phyloP scores from a whole-genome alignment of 2,888 invertebrate species.

The Metellina segmentata region DNA sequence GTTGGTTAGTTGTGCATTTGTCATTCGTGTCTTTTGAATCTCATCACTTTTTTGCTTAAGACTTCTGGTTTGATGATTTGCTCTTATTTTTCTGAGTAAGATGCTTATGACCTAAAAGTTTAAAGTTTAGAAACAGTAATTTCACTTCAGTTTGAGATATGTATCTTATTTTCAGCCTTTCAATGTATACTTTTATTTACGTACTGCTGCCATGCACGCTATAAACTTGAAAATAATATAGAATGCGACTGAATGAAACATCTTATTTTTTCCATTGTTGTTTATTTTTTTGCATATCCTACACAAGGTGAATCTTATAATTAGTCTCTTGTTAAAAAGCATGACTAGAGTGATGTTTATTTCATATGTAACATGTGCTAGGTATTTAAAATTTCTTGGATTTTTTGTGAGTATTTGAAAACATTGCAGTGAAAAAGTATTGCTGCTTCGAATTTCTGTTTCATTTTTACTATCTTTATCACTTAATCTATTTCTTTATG shows the following conservation, averaged over 20 bases:
- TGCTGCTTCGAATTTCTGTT: neutral
- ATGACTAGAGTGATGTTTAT: too few relatives aligned
- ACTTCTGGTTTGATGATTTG: neutral
- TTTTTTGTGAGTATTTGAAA: neutral
- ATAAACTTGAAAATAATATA: too few relatives aligned
- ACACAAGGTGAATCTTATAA: neutral
- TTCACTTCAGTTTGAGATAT: too few relatives aligned
- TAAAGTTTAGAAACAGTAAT: too few relatives aligned
- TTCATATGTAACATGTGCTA: too few relatives aligned
- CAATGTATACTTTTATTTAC: too few relatives aligned
- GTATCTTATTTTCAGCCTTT: neutral
- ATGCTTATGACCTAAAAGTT: too few relatives aligned
- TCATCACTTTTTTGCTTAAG: neutral
- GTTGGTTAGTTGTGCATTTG: constrained; percentile 81
- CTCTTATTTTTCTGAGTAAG: neutral
- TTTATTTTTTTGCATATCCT: neutral
- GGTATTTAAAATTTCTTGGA: too few relatives aligned
- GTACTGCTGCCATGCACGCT: neutral
- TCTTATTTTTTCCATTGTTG: neutral
- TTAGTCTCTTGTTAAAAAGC: neutral
- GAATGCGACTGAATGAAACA: neutral
- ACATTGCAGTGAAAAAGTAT: neutral
- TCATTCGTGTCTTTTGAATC: neutral
- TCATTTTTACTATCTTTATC: neutral
- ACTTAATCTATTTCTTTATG: neutral